Evolutionary conservation across 2,888 invertebrate species (phyloP).

Genomic region (Caradrina clavipalpis): DNA sequence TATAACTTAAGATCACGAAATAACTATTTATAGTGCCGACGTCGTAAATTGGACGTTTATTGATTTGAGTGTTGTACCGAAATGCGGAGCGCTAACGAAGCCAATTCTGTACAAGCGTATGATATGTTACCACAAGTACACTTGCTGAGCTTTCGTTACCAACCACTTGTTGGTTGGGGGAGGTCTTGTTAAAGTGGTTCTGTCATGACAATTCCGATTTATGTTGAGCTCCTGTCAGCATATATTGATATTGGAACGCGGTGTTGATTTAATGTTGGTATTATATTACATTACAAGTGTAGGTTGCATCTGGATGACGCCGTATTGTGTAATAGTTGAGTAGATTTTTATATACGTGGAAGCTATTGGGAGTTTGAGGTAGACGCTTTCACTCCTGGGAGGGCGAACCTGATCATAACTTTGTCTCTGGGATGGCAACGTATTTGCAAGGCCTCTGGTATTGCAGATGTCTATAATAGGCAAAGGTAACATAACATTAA

Average conservation of each 20-base stretch:
- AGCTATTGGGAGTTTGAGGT: background rate
- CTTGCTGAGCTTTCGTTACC: constrained; percentile 4
- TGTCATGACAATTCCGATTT: constrained; percentile 25
- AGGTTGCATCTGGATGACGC: constrained; percentile 12
- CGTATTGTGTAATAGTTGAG: constrained; percentile 19
- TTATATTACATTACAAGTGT: constrained; percentile 11
- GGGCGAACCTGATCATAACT: no score
- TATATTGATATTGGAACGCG: constrained; percentile 30
- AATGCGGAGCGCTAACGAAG: constrained; percentile 63
- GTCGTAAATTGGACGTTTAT: constrained; percentile 63
- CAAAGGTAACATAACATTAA: no score
- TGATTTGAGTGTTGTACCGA: constrained; percentile 46
- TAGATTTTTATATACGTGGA: background rate
- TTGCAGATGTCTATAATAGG: no score
- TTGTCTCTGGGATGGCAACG: no score
- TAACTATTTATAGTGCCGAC: constrained; percentile 49
- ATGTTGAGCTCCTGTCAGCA: constrained; percentile 37
- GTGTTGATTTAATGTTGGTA: constrained; percentile 31
- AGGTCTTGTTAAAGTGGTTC: constrained; percentile 24
- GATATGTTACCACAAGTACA: constrained; percentile 11
- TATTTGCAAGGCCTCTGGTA: no score
- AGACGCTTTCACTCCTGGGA: background rate
- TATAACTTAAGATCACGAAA: constrained; percentile 26
- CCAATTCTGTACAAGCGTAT: constrained; percentile 45
- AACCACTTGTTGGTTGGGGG: background rate